Conservation (phyloP, 92 coral and sea anemone species). For the Chrysogorgia sp. region DNA sequence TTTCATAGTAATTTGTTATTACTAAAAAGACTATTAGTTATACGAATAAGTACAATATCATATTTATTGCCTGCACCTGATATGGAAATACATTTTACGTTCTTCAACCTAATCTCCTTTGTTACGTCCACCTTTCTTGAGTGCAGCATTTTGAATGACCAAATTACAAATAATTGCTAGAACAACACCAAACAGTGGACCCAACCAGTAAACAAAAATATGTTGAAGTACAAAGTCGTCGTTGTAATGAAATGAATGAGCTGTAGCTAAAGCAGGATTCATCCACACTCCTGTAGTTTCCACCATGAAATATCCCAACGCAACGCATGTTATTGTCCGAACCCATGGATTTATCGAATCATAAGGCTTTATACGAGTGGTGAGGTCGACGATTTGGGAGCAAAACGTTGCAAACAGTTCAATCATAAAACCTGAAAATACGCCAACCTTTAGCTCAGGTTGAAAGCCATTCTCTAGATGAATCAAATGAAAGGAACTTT, state of each 20-base stretch:
- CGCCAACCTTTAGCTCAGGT: constrained; percentile 74
- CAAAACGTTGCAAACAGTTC: constrained; percentile 79
- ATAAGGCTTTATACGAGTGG: constrained; percentile 64
- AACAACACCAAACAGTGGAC: constrained; percentile 74
- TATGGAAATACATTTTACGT: too few species aligned
- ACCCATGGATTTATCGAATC: constrained; percentile 63
- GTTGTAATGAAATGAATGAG: constrained; percentile 67
- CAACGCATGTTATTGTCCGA: constrained; percentile 66
- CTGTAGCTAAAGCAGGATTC: constrained; percentile 94
- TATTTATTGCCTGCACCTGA: too few species aligned
- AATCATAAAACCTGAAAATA: constrained; percentile 69
- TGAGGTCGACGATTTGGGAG: constrained; percentile 64
- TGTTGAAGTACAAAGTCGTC: constrained; percentile 71
- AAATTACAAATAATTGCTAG: constrained; percentile 67
- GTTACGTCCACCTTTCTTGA: constrained; percentile 29
- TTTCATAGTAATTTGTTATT: too few species aligned
- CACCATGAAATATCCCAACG: constrained; percentile 64
- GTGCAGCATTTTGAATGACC: constrained; percentile 41
- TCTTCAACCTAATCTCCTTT: too few species aligned
- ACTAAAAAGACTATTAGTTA: too few species aligned
- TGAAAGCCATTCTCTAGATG: constrained; percentile 73
- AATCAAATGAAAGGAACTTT: constrained; percentile 71
- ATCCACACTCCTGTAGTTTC: constrained; percentile 95
- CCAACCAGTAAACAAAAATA: constrained; percentile 85
- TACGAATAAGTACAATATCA: too few species aligned